Percentiles rank a stretch among this genome's conserved stretches.
Evolutionary conservation across 2,888 invertebrate genomes (phyloP).

Genomic region (Parthenolecanium corni): DNA sequence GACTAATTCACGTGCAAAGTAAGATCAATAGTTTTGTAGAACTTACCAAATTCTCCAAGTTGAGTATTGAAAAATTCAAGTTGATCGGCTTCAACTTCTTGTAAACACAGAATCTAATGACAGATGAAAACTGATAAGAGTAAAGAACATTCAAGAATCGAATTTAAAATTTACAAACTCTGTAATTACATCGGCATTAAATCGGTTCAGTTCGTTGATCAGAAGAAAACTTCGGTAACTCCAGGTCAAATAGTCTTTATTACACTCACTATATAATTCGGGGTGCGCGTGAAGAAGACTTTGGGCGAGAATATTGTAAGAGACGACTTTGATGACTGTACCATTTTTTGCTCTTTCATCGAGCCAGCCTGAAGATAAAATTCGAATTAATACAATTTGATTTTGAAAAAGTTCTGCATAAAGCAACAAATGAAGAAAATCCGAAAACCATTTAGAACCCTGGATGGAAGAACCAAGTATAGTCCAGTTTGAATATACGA

Average conservation of each 20-base stretch:
- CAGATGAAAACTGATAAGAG: slow-evolving; percentile 30
- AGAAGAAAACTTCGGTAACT: slow-evolving; percentile 49
- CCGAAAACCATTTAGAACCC: too few relatives aligned
- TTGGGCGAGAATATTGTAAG: slow-evolving; percentile 80
- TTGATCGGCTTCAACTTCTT: slow-evolving; percentile 80
- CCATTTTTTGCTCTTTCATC: not conserved
- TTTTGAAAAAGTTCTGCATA: too few relatives aligned
- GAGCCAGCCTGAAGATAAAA: slow-evolving; percentile 1
- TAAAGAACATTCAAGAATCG: slow-evolving; percentile 31
- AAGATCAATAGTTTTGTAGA: not conserved
- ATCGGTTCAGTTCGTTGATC: slow-evolving; percentile 46
- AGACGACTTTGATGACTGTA: slow-evolving; percentile 21
- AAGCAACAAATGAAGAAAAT: too few relatives aligned
- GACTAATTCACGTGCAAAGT: slow-evolving; percentile 21
- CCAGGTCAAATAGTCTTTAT: slow-evolving; percentile 54
- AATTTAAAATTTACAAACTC: not conserved
- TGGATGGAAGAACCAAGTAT: too few relatives aligned
- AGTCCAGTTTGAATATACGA: too few relatives aligned
- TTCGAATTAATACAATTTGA: not conserved
- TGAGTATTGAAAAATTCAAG: slow-evolving; percentile 47
- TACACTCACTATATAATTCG: slow-evolving; percentile 56
- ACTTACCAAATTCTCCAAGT: slow-evolving; percentile 39
- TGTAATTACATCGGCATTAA: slow-evolving; percentile 49
- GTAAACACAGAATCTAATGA: slow-evolving; percentile 67
- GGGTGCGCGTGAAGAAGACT: slow-evolving; percentile 60